Evolutionary conservation across 2,113 vertebrate species (phyloP), one percentile per base, ranked within the genome.

Genomic region (Chloropsis cyanopogon): DNA sequence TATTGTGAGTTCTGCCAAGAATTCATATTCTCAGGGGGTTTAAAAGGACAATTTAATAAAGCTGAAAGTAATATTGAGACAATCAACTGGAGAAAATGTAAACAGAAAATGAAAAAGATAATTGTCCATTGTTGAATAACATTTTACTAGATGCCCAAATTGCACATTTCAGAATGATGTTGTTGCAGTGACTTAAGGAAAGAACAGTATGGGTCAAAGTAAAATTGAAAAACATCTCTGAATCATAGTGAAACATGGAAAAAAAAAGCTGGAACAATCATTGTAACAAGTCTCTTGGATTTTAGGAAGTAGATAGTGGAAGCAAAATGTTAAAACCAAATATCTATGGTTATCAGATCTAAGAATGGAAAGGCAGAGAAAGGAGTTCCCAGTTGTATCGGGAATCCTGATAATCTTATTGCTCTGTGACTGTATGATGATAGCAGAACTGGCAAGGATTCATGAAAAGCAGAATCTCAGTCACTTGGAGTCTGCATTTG

Each of bases 11-110:
- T 88, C 50, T 88, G 82, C 82, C 92, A 90, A 92, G 35, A 77
- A 69, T 61, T 65, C 37, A 24, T 80, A 44, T 72, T 93, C 71
- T 82, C 4, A 6, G 26, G n/a, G 28, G 26, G 57, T 83, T 94
- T 61, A 63, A 92, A 86, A 80, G 50, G 42, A 82, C 79, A 73
- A 49, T 90, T 92, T 94, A 76, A 88, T 83, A 90, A 93, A 92
- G 50, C 59, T 94, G 88, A 96, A 94, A 90, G 94, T 80, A 86
- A 85, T 86, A 86, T 73, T 83, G 82, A 63, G 75, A 77, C 54
- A 85, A 88, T 69, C 57, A 93, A 5, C 63, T 70, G 42, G 23
- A 57, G 42, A 35, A 94, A 88, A 93, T 83, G 42, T 86, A 93
- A 95, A 94, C 88, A 92, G 78, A 90, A 88, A 86, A 86, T 86